Evolutionary conservation across 2,797 vertebrate species (phyloP).

Genomic region (Megalops cyprinoides): DNA sequence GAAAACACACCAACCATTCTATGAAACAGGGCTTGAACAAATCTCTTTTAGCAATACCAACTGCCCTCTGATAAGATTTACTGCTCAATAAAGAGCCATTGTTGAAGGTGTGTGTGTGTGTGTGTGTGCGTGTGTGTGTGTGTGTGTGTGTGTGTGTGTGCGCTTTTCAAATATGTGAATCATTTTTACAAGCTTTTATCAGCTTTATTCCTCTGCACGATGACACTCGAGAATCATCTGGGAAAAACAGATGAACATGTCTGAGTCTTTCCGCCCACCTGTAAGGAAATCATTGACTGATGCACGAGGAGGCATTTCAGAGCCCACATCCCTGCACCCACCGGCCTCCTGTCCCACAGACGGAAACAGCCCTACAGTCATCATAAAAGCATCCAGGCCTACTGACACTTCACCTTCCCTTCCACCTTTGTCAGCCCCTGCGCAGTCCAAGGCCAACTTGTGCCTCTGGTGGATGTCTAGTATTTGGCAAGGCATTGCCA

Average conservation of each 20-base stretch:
- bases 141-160: neutral
- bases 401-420: neutral
- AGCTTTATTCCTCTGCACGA: neutral
- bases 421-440: neutral
- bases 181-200: conserved; percentile 23
- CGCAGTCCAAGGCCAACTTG: neutral
- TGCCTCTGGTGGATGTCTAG: neutral
- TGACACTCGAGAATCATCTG: neutral
- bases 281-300: neutral
- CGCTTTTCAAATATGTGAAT: conserved; percentile 19
- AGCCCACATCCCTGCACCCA: neutral
- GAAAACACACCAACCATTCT: neutral
- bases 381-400: neutral
- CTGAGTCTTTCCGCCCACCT: neutral
- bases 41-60: neutral
- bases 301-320: no score
- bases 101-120: neutral
- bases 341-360: neutral
- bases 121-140: no score
- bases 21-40: neutral
- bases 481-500: neutral
- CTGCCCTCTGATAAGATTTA: conserved; percentile 27
- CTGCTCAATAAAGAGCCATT: conserved; percentile 4
- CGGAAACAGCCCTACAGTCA: neutral
- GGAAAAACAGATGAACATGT: neutral